Percentiles rank a stretch among this genome's conserved stretches.
Evolutionary conservation across 1,140 invertebrate species (phyloP).

Genomic region (Apocrypta bakeri): DNA sequence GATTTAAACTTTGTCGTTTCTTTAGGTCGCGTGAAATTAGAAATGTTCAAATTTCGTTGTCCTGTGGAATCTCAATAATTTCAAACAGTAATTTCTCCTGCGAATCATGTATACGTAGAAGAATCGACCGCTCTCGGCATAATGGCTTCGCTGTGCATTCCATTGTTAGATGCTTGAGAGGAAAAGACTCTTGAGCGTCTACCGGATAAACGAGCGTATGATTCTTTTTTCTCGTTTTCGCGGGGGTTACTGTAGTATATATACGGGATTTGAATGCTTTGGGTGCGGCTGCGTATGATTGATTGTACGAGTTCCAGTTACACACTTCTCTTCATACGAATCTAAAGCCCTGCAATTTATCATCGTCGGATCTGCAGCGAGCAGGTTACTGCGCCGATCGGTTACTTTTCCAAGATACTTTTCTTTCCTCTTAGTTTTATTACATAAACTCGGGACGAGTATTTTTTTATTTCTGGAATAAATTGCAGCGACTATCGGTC

Average conservation of each 20-base stretch:
- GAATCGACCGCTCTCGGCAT: background rate
- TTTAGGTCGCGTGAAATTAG: background rate
- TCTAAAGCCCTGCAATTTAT: constrained; percentile 67
- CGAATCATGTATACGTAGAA: background rate
- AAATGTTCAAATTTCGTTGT: background rate
- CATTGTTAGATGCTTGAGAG: background rate
- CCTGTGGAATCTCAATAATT: constrained; percentile 5
- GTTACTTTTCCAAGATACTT: background rate
- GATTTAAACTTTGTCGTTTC: background rate
- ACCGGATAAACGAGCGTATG: constrained; percentile 22
- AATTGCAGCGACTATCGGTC: background rate
- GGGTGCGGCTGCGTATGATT: constrained; percentile 59
- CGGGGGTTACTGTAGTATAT: background rate
- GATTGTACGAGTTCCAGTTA: constrained; percentile 65
- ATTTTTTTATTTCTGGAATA: background rate
- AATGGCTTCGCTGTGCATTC: background rate
- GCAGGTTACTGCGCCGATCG: constrained; percentile 59
- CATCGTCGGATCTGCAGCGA: constrained; percentile 59
- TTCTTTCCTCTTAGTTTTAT: background rate
- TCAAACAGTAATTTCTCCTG: too few species aligned
- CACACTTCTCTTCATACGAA: constrained; percentile 70
- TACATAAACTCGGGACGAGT: background rate
- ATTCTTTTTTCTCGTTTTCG: constrained; percentile 28
- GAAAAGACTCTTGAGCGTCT: constrained; percentile 1
- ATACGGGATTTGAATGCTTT: constrained; percentile 35